Base-by-base conservation (phyloP, 2,797 vertebrate species). In the Pangasius sanitwongsei region DNA sequence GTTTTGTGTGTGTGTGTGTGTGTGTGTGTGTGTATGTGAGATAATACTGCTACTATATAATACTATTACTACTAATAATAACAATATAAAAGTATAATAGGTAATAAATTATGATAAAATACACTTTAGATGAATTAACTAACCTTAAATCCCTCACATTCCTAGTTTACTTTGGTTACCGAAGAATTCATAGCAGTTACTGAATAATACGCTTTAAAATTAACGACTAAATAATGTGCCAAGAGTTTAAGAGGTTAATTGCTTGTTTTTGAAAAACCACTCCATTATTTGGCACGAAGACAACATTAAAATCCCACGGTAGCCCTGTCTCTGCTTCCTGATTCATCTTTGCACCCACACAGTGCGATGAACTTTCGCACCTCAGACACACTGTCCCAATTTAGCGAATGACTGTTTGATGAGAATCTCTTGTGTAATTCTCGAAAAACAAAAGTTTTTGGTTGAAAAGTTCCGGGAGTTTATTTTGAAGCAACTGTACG, bases 281-380 rank as follows among this genome's bases (percentile, higher is more conserved):
- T 67, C 61, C 6, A n/a, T 67, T 48, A 48, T 31, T 67, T 84
- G 25, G 61, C 28, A 5, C 16, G 1, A 84, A 67, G 82, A 67
- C 82, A 50, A 31, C 13, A 48, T n/a, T n/a, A n/a, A 63, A 65
- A 67, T 84, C 82, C 61, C 61, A 84, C 82, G 50, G 41, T 84
- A 83, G 82, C 61, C 61, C 63, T 1, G 16, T 84, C 63, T 84
- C 44, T 50, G 83, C 61, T 50, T 69, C 83, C 63, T 69, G 44
- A 84, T 53, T 84, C 83, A 84, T 84, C n/a, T 50, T 50, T 84
- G 63, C 83, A 20, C 83, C 83, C 83, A 84, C 83, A 50, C 83
- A 53, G 83, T 34, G 28, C 9, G n/a, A 20, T 50, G n/a, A 67
- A 69, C 83, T 69, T 84, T 67, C 44, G 4, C 61, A 67, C 28